These are phyloP conservation scores for Brachypteracias leptosomus DNA, from an alignment of 2,113 vertebrate species.

Conservation along the genomic window DNA sequence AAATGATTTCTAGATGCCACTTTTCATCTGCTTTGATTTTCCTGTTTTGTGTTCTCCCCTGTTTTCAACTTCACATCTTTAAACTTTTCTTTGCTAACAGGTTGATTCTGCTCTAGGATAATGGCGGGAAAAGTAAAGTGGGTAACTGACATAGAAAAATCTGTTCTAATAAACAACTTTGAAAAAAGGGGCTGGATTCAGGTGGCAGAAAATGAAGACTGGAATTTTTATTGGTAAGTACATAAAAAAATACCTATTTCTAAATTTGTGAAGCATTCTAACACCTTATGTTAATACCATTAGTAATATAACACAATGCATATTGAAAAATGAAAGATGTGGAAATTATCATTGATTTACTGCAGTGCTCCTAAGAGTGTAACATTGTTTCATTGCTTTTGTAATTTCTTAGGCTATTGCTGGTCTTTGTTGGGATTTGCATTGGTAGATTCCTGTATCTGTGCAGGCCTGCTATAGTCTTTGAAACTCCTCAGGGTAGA, in stretches of 20 bases:
- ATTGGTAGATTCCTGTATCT: neutral
- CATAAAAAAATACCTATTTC: neutral
- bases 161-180: slow-evolving; percentile 97
- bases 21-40: neutral
- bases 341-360: neutral
- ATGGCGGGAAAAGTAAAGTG: slow-evolving; percentile 98
- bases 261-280: neutral
- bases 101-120: slow-evolving; percentile 30
- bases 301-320: neutral
- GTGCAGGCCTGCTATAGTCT: neutral
- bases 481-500: neutral
- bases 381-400: neutral
- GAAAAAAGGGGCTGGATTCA: slow-evolving; percentile 96
- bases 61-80: neutral
- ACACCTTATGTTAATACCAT: neutral
- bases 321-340: neutral
- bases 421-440: neutral
- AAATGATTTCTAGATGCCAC: neutral
- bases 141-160: slow-evolving; percentile 99
- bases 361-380: neutral
- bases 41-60: neutral
- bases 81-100: neutral
- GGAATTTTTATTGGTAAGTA: slow-evolving; percentile 97
- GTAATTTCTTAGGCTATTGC: neutral
- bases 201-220: slow-evolving; percentile 91